A percentile compares a stretch with the other conserved stretches of the same genome.
Evolutionary conservation across 2,888 invertebrate genomes (phyloP).

Genomic region (Tridacna crocea): DNA sequence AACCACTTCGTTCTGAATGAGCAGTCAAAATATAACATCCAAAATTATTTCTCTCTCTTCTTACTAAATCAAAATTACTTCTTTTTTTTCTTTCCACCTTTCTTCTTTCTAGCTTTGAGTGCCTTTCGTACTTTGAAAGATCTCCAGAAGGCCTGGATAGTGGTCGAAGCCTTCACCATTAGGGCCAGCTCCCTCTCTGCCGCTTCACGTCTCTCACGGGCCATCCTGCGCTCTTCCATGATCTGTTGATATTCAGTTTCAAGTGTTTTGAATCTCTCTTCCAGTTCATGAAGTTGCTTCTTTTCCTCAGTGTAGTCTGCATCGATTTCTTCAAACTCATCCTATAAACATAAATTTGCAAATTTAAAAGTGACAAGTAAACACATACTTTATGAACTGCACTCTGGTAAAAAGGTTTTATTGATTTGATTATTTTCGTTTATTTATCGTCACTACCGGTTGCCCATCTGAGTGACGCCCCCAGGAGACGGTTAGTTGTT

Average conservation of each 20-base stretch:
- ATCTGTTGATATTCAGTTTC: constrained; percentile 83
- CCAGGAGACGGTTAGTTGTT: too few relatives aligned
- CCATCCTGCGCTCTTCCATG: constrained; percentile 82
- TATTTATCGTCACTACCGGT: too few relatives aligned
- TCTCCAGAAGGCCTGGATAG: constrained; percentile 84
- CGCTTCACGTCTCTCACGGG: constrained; percentile 81
- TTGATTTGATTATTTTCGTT: too few relatives aligned
- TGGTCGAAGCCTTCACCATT: constrained; percentile 82
- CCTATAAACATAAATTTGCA: constrained; percentile 70
- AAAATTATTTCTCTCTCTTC: too few relatives aligned
- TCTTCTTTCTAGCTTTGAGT: constrained; percentile 82
- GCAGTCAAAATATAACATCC: too few relatives aligned
- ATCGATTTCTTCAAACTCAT: constrained; percentile 84
- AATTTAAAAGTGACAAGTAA: too few relatives aligned
- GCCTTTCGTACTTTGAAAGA: constrained; percentile 84
- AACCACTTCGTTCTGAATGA: too few relatives aligned
- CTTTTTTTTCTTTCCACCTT: constrained; percentile 76
- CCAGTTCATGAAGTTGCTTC: constrained; percentile 83
- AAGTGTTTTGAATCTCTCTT: constrained; percentile 83
- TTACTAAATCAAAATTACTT: neutral
- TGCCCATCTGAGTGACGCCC: too few relatives aligned
- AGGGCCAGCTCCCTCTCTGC: constrained; percentile 82
- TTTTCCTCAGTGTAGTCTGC: constrained; percentile 83
- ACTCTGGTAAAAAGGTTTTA: too few relatives aligned
- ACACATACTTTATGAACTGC: too few relatives aligned